Evolutionary conservation across 2,113 vertebrate genomes (phyloP), one percentile per base, ranked within the genome.

Genomic region (Sapajus apella): DNA sequence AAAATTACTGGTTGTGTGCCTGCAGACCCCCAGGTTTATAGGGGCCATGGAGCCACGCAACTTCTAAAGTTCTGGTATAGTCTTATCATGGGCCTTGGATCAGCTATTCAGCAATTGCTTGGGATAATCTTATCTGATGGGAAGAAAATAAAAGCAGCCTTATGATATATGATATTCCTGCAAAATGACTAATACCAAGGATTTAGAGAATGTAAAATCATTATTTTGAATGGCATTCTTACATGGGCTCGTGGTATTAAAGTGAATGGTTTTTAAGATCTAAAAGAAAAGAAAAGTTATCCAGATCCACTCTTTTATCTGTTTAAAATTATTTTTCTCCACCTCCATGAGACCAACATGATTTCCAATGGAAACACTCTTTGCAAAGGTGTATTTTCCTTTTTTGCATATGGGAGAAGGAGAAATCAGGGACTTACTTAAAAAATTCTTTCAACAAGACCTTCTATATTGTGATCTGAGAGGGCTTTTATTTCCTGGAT

Each of bases 261-360:
- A 95, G 13, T 32, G 8, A 11, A 32, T 90, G 61, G 50, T 50
- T 97, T 94, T 87, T 90, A 89, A 88, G 82, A 91, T 83, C 70
- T 82, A 37, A 94, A 96, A 92, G 50, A 82, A 94, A 56, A 90
- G 37, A 64, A 27, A 55, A 64, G 3, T 94, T 76, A 87, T 32
- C 27, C 25, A 47, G 73, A 84, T 55, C 1, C 23, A 8, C n/a
- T 52, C 17, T 90, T 94, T 73, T 85, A n/a, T 50, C 83, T 96
- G 87, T 96, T 97, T 95, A 52, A 93, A 93, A 82, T 94, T 87
- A 87, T 56, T 94, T 97, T 93, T 96, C 70, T 79, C 87, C 37
- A 73, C 70, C 14, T 80, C n/a, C 25, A 37, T 20, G 32, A 37
- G 18, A 80, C 35, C 68, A 66, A 92, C 91, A 23, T 50, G 32